Evolutionary conservation across 2,797 vertebrate species (phyloP), one percentile per base, ranked within the genome.

Genomic region (Premnoplex brunnescens): DNA sequence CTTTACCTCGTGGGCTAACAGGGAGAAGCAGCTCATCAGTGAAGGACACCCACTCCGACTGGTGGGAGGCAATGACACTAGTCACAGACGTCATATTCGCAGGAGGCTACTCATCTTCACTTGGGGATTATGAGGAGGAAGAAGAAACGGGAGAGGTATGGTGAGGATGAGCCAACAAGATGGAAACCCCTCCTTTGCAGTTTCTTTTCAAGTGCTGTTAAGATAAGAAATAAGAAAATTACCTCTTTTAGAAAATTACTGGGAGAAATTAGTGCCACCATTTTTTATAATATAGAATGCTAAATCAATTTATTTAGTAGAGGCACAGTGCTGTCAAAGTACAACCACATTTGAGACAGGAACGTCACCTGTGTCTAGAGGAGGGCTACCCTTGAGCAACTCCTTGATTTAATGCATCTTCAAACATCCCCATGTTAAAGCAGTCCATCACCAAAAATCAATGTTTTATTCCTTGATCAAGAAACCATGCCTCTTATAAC

Each of bases 21-120:
- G 97, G 94, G 37, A 95, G 94, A 39, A 93, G 88, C 16, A 96
- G 76, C 24, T 98, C 98, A 9, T 98, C 98, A 51, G 22, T 94
- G 95, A 98, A 98, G 80, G 98, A 98, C 88, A 98, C 98, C 98
- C 98, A 98, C 91, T 98, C 97, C 7, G 98, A 97, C 85, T 98
- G 97, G 79, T 97, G 97, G 86, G 98, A 98, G 48, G 98, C 97
- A 36, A 98, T 97, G 74, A 97, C 94, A 95, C 94, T 93, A 43
- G 97, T 96, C 97, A 98, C 55, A 63, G 98, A 97, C 5, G 97
- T 97, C 98, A 98, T 98, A 94, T 84, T 98, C 5, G 16, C 78
- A 97, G 94, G 81, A 84, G 34, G 32, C 68, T 93, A 85, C 51
- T 97, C 98, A 98, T 98, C 95, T 96, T 98, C 97, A 93, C 67